These are phyloP conservation scores for Ormyrus labotus DNA, from an alignment of 2,888 invertebrate genomes.

Conservation along the genomic window DNA sequence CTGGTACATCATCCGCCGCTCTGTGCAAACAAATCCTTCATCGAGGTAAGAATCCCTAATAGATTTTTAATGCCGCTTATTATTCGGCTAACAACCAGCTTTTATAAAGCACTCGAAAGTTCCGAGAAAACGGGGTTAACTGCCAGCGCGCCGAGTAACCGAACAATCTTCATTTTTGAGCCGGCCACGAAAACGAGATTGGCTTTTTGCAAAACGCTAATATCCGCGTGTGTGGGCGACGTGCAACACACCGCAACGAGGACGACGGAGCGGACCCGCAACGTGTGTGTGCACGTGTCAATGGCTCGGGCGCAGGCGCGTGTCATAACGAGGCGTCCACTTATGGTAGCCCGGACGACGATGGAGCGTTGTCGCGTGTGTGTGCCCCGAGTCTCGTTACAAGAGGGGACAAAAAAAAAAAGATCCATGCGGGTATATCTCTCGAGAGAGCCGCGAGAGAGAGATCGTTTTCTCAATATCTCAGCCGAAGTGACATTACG, in stretches of 20 bases:
- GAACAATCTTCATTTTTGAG: no score
- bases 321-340: conserved; percentile 49
- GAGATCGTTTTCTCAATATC: not conserved
- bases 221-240: conserved; percentile 12
- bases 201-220: not conserved
- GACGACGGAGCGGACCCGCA: not conserved
- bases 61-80: not conserved
- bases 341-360: conserved; percentile 32
- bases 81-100: no score
- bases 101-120: not conserved
- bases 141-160: no score
- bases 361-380: no score
- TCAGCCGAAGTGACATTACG: conserved; percentile 3
- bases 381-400: conserved; percentile 25
- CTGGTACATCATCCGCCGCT: no score
- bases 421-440: no score
- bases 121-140: not conserved
- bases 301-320: conserved; percentile 20
- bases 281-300: conserved; percentile 31
- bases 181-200: not conserved
- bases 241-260: not conserved
- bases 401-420: not conserved
- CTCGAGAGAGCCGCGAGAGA: not conserved
- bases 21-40: not conserved
- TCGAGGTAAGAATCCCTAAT: not conserved